Evolutionary conservation across 2,888 invertebrate genomes (phyloP).

Genomic region (Caenorhabditis imperialis): DNA sequence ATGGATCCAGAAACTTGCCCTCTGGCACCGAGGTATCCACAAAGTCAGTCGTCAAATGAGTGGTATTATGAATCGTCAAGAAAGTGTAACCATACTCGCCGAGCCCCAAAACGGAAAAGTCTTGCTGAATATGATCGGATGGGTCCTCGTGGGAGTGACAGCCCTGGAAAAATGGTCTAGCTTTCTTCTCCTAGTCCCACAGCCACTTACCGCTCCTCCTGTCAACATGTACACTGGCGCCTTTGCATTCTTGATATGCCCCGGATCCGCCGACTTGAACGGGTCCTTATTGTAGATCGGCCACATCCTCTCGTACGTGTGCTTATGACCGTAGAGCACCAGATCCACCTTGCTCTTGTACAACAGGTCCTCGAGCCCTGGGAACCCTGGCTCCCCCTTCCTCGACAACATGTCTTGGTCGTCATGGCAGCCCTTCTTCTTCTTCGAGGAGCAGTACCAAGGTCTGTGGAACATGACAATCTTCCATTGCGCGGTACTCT

Average conservation of each 20-base stretch:
- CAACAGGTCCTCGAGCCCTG: constrained; percentile 87
- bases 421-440: constrained; percentile 44
- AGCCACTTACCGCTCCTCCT: constrained; percentile 61
- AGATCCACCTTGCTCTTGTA: constrained; percentile 91
- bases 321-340: constrained; percentile 95
- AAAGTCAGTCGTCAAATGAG: constrained; percentile 50
- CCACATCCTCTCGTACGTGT: constrained; percentile 95
- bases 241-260: constrained; percentile 49
- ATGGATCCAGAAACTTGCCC: constrained; percentile 34
- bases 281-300: constrained; percentile 87
- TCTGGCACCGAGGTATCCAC: constrained; percentile 35
- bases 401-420: constrained; percentile 39
- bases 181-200: neutral
- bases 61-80: constrained; percentile 41
- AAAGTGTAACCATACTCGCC: constrained; percentile 57
- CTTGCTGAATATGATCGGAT: constrained; percentile 32
- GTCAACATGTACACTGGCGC: constrained; percentile 60
- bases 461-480: constrained; percentile 90
- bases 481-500: constrained; percentile 85
- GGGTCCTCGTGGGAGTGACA: constrained; percentile 46
- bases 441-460: constrained; percentile 90
- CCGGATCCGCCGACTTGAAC: constrained; percentile 20
- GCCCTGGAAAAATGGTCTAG: constrained; percentile 27
- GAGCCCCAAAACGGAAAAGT: constrained; percentile 32
- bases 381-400: constrained; percentile 67